Base-by-base conservation (phyloP, 2,888 invertebrate genomes). In the Mystacides longicornis region DNA sequence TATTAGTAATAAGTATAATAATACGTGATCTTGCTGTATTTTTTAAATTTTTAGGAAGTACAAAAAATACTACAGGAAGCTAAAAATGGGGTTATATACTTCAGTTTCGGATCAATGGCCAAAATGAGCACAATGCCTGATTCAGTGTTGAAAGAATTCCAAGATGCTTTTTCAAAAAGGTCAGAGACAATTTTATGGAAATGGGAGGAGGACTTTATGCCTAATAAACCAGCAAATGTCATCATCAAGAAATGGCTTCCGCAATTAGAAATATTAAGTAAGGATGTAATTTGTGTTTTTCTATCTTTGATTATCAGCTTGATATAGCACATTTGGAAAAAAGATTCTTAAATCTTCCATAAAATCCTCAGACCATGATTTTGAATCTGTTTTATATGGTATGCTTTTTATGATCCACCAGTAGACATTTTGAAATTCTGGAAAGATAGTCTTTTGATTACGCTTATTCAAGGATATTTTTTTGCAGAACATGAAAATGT, bases 251-350 rank as follows among this genome's bases (percentile, higher is more conserved):
- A 73, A 65, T 82, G 82, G 82, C 70, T 80, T 63, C 90, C 91
- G 1, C 92, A 92, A 66, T 81, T 83, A 64, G 87, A 88, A 66
- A 77, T 92, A 65, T 72, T 92, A 54, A 85, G 91, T 90, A 71
- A 81, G 84, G 82, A n/a, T n/a, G n/a, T n/a, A n/a, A n/a, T n/a
- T n/a, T n/a, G n/a, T n/a, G n/a, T n/a, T n/a, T n/a, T n/a, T n/a
- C n/a, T n/a, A n/a, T n/a, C n/a, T n/a, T n/a, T n/a, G n/a, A n/a
- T n/a, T n/a, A n/a, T n/a, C n/a, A n/a, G n/a, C n/a, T n/a, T n/a
- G n/a, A n/a, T n/a, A n/a, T n/a, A n/a, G n/a, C n/a, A n/a, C n/a
- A n/a, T n/a, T n/a, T n/a, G n/a, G n/a, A n/a, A n/a, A n/a, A n/a
- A n/a, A n/a, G n/a, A n/a, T n/a, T n/a, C n/a, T n/a, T n/a, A n/a